Conservation (phyloP, 2,888 invertebrate species). For the Ophion slaviceki region DNA sequence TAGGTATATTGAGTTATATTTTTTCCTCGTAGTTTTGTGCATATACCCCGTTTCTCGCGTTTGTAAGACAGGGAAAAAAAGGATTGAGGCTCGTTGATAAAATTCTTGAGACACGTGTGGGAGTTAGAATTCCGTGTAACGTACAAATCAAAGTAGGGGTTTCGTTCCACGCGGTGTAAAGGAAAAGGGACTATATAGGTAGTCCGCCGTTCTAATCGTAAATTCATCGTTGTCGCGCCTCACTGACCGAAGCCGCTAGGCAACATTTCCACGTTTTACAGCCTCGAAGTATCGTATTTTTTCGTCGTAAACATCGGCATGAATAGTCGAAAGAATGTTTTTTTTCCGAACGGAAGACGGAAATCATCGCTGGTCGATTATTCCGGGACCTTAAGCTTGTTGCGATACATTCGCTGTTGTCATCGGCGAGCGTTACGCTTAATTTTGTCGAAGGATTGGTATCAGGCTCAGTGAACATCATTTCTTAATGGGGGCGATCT, state of each 20-base stretch:
- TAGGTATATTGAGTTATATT: too few relatives aligned
- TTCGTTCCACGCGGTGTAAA: conserved; percentile 10
- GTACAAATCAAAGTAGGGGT: conserved; percentile 11
- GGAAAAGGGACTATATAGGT: neutral
- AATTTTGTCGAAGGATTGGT: too few relatives aligned
- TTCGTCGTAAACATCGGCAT: conserved; percentile 29
- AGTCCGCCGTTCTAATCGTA: conserved; percentile 41
- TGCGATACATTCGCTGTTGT: too few relatives aligned
- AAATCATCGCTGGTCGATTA: too few relatives aligned
- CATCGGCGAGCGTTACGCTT: too few relatives aligned
- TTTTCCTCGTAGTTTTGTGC: neutral
- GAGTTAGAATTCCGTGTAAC: neutral
- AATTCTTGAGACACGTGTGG: neutral
- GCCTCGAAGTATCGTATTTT: neutral
- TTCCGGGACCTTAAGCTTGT: too few relatives aligned
- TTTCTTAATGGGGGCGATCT: too few relatives aligned
- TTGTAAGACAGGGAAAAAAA: neutral
- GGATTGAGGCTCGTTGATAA: too few relatives aligned
- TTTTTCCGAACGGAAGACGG: too few relatives aligned
- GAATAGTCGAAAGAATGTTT: too few relatives aligned
- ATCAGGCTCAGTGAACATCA: too few relatives aligned
- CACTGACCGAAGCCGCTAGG: neutral
- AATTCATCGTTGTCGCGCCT: conserved; percentile 47
- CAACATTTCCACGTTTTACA: conserved; percentile 26
- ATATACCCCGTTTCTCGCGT: too few relatives aligned